Evolutionary conservation across 2,113 vertebrate genomes (phyloP).

Genomic region (Alligator sinensis): DNA sequence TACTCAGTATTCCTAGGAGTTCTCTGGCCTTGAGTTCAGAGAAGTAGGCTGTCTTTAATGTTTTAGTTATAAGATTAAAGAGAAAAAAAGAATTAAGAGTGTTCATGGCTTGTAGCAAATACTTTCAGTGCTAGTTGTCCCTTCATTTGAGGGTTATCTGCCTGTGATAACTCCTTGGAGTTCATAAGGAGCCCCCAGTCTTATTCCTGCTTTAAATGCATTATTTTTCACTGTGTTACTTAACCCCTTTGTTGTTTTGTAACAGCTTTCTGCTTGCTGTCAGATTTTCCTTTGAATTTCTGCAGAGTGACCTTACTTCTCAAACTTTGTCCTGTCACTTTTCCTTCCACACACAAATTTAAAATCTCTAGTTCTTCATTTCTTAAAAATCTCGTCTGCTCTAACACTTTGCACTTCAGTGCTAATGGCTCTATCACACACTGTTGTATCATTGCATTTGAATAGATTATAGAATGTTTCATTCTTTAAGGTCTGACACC

Average conservation of each 20-base stretch:
- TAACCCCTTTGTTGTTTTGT: background rate
- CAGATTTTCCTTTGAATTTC: background rate
- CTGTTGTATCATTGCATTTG: background rate
- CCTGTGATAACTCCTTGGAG: background rate
- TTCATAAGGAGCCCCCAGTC: background rate
- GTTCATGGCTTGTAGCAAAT: background rate
- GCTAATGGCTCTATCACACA: background rate
- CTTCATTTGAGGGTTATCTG: background rate
- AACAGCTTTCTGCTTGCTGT: background rate
- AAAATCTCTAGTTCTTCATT: background rate
- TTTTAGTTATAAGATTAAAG: background rate
- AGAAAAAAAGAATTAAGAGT: background rate
- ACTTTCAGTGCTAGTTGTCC: constrained; percentile 13
- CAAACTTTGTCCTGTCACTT: rapidly evolving
- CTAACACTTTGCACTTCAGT: rapidly evolving
- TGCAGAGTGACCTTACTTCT: background rate
- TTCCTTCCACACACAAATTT: background rate
- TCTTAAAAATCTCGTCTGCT: background rate
- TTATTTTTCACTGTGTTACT: background rate
- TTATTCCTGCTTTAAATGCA: background rate
- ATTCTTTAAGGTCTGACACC: background rate
- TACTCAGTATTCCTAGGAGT: background rate
- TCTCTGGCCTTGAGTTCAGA: background rate
- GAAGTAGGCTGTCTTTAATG: background rate
- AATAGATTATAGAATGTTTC: background rate